Conservation (phyloP, 2,888 invertebrate species). For the Erebia palarica region DNA sequence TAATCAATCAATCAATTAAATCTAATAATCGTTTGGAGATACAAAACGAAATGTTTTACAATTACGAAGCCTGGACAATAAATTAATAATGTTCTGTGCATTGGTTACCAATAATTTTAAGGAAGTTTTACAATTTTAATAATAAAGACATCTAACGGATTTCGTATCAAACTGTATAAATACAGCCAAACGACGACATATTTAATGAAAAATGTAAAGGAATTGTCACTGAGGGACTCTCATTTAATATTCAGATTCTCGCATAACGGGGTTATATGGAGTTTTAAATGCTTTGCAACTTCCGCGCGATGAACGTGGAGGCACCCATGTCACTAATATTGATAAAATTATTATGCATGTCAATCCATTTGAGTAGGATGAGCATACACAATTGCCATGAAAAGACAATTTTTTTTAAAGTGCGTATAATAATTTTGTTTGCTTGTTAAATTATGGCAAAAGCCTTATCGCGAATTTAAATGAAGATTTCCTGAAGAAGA, state of each 20-base stretch:
- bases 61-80: not conserved
- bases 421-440: not conserved
- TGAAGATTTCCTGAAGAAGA: too few relatives aligned
- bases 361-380: slow-evolving; percentile 12
- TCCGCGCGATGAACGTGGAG: slow-evolving; percentile 33
- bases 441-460: not conserved
- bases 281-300: slow-evolving; percentile 21
- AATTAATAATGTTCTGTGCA: not conserved
- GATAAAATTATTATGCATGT: slow-evolving; percentile 19
- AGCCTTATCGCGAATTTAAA: too few relatives aligned
- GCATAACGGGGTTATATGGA: slow-evolving; percentile 26
- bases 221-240: slow-evolving; percentile 23
- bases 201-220: slow-evolving; percentile 15
- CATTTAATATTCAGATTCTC: slow-evolving; percentile 32
- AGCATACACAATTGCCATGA: slow-evolving; percentile 3
- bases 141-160: slow-evolving; percentile 9
- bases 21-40: too few relatives aligned
- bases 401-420: not conserved
- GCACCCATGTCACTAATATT: slow-evolving; percentile 21
- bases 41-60: not conserved
- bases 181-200: slow-evolving; percentile 21
- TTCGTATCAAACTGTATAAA: slow-evolving; percentile 15
- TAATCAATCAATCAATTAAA: too few relatives aligned
- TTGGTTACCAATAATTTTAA: slow-evolving; percentile 1
- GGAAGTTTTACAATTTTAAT: not conserved